Percentiles rank a stretch among this genome's conserved stretches.
Evolutionary conservation across 2,797 vertebrate genomes (phyloP).

Genomic region (Pelodytes ibericus): DNA sequence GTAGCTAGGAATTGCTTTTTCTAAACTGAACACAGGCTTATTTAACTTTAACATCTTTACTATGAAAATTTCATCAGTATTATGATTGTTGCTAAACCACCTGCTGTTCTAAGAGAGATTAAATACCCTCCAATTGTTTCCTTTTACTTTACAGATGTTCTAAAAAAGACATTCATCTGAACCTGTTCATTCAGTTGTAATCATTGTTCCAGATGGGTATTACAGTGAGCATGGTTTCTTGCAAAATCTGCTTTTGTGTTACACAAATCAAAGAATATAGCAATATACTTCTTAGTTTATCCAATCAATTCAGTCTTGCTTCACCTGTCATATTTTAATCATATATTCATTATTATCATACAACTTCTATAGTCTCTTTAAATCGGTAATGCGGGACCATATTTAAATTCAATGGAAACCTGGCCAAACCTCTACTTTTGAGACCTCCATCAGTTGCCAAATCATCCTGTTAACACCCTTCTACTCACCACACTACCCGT

Average conservation of each 20-base stretch:
- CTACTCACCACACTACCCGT: no score
- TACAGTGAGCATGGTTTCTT: constrained; percentile 70
- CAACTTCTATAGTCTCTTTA: no score
- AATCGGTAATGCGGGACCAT: no score
- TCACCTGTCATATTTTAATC: constrained; percentile 83
- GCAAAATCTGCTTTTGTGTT: constrained; percentile 92
- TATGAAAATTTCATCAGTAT: constrained; percentile 49
- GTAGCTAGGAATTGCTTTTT: constrained; percentile 9
- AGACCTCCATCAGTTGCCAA: no score
- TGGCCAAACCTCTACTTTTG: no score
- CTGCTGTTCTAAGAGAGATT: constrained; percentile 66
- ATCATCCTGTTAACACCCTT: no score
- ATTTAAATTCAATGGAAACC: no score
- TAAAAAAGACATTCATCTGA: constrained; percentile 65
- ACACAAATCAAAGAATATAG: constrained; percentile 77
- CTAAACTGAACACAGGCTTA: constrained; percentile 35
- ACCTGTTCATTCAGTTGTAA: constrained; percentile 65
- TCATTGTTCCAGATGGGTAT: constrained; percentile 76
- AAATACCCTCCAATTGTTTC: constrained; percentile 60
- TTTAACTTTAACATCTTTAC: constrained; percentile 48
- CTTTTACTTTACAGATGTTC: constrained; percentile 69
- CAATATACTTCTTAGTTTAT: constrained; percentile 79
- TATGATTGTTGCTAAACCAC: constrained; percentile 25
- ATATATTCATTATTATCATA: constrained; percentile 68
- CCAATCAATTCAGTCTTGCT: constrained; percentile 82